Evolutionary conservation across 2,797 vertebrate species (phyloP).

Genomic region (Argentina silus): DNA sequence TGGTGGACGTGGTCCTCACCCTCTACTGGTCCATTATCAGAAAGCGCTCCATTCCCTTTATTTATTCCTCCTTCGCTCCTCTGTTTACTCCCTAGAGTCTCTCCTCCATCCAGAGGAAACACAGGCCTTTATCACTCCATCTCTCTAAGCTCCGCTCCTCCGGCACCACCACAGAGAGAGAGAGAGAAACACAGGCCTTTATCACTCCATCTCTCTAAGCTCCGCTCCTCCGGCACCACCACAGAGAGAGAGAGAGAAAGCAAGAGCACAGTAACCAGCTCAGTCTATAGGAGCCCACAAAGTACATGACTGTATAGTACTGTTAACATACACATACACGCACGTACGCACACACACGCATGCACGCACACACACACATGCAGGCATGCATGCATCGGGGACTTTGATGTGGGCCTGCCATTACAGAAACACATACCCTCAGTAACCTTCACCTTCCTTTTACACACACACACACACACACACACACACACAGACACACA

Average conservation of each 20-base stretch:
- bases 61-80: conserved; percentile 71
- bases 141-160: conserved; percentile 22
- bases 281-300: conserved; percentile 35
- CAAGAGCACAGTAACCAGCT: conserved; percentile 30
- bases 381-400: conserved; percentile 4
- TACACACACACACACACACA: conserved; percentile 27
- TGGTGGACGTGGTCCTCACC: conserved; percentile 60
- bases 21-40: conserved; percentile 63
- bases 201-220: conserved; percentile 53
- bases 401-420: conserved; percentile 47
- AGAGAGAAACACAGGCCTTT: conserved; percentile 48
- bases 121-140: conserved; percentile 64
- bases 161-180: conserved; percentile 22
- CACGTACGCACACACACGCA: not conserved
- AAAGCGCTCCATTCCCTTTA: conserved; percentile 57
- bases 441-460: conserved; percentile 68
- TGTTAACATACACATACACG: not conserved
- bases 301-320: conserved; percentile 19
- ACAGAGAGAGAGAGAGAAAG: conserved; percentile 6
- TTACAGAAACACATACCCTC: conserved; percentile 44
- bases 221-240: conserved; percentile 23
- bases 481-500: conserved; percentile 19
- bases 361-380: not conserved
- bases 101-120: conserved; percentile 45
- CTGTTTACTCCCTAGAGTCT: conserved; percentile 72